Evolutionary conservation across 2,797 vertebrate genomes (phyloP), one percentile per base, ranked within the genome.

Genomic region (Argentina silus): DNA sequence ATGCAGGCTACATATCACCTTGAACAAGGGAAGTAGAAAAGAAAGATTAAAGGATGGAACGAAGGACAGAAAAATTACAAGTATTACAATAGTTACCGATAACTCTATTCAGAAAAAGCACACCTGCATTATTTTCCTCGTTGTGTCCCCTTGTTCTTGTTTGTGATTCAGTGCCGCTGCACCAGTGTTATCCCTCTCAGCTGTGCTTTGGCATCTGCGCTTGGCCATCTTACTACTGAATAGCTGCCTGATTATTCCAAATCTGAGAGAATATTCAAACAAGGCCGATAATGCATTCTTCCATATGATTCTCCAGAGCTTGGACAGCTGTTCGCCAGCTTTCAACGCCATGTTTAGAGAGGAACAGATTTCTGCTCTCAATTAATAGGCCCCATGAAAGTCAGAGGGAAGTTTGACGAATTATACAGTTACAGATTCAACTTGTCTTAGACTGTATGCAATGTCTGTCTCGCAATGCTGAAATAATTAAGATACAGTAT

Each of bases 231-330:
- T 81, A 72, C 86, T 77, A 84, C 86, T 92, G 91, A 94, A 92
- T 88, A 88, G 88, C 90, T 75, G 88, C 86, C 87, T 93, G 92
- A 94, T 94, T 92, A 93, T 93, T 92, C 89, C 83, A 89, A 92
- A 92, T 90, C 83, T 87, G 76, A 88, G 88, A 86, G 87, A 91
- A 92, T 91, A 90, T 91, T 93, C 88, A 91, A 90, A 93, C 91
- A 92, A 92, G 90, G 88, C 84, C 83, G 70, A 89, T 93, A 91
- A 91, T 92, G 89, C 85, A 87, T 91, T 92, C 90, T 89, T 89
- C 89, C 81, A 85, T 91, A 93, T 90, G 90, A 93, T 90, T 87
- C 89, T 93, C 89, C 88, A 87, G 89, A 89, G 90, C 86, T 80
- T 73, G 83, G 85, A 90, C 92, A 93, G 91, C 92, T 93, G 90